These are phyloP conservation scores for Xiphorhynchus erythropygius DNA, from an alignment of 2,797 vertebrate genomes.

Conservation along the genomic window DNA sequence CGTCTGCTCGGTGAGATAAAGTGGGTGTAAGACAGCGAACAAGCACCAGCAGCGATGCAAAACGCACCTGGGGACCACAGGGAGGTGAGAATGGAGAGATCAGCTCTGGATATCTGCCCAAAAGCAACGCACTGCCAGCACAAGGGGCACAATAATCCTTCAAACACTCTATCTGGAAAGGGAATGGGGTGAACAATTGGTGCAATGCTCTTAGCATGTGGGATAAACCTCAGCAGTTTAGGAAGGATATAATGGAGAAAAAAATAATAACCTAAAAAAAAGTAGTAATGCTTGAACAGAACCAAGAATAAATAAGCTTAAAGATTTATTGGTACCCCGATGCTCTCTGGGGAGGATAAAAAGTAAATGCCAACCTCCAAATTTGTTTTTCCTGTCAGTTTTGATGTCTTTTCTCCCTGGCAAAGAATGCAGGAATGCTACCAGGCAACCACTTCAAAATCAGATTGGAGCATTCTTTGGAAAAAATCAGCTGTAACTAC, in stretches of 20 bases:
- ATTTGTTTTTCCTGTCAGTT: background rate
- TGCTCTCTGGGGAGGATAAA: background rate
- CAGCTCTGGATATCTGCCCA: background rate
- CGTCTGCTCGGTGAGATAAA: background rate
- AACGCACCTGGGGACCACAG: background rate
- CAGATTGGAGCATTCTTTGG: background rate
- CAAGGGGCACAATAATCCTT: background rate
- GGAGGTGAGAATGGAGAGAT: background rate
- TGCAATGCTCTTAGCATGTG: background rate
- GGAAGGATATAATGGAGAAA: background rate
- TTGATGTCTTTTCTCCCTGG: background rate
- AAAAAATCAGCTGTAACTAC: background rate
- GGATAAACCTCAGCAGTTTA: background rate
- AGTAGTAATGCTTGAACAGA: background rate
- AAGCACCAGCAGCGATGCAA: background rate
- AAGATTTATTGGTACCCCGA: background rate
- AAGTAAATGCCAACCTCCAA: background rate
- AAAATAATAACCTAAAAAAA: too few species aligned
- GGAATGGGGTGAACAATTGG: background rate
- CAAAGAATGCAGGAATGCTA: background rate
- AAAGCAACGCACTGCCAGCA: background rate
- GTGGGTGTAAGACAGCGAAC: fast-evolving
- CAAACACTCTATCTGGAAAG: background rate
- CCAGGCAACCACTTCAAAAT: background rate
- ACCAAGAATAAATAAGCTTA: background rate